These are phyloP conservation scores for Lycaon pictus DNA, from an alignment of 2,113 vertebrate genomes.

Conservation along the genomic window DNA sequence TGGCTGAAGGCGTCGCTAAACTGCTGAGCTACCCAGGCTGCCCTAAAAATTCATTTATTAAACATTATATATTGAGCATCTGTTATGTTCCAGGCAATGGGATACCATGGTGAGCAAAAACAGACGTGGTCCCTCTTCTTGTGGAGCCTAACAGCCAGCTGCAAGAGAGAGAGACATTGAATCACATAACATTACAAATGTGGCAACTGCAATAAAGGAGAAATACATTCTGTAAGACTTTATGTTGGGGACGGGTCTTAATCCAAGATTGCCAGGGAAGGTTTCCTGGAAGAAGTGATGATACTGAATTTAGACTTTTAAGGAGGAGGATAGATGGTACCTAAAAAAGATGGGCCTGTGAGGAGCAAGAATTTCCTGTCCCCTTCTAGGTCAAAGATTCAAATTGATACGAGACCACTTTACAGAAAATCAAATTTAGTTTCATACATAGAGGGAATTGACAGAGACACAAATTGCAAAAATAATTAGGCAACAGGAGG, in stretches of 20 bases:
- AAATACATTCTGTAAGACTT: background rate
- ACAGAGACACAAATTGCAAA: background rate
- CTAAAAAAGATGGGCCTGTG: background rate
- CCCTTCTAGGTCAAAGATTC: background rate
- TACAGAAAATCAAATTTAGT: background rate
- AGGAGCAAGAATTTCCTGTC: background rate
- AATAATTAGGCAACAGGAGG: background rate
- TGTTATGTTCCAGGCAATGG: background rate
- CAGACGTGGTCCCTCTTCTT: background rate
- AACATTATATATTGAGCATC: background rate
- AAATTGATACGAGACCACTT: background rate
- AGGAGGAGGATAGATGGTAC: background rate
- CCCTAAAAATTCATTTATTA: background rate
- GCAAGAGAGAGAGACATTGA: background rate
- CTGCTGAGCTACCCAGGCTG: too few species aligned
- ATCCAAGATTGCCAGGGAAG: background rate
- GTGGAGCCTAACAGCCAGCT: too few species aligned
- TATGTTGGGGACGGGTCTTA: background rate
- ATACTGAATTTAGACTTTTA: background rate
- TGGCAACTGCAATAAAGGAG: background rate
- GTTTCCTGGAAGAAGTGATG: background rate
- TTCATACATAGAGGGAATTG: background rate
- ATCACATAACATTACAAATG: background rate
- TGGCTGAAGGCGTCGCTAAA: too few species aligned
- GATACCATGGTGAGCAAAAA: background rate